Evolutionary conservation across 2,797 vertebrate genomes (phyloP).

Genomic region (Balearica regulorum): DNA sequence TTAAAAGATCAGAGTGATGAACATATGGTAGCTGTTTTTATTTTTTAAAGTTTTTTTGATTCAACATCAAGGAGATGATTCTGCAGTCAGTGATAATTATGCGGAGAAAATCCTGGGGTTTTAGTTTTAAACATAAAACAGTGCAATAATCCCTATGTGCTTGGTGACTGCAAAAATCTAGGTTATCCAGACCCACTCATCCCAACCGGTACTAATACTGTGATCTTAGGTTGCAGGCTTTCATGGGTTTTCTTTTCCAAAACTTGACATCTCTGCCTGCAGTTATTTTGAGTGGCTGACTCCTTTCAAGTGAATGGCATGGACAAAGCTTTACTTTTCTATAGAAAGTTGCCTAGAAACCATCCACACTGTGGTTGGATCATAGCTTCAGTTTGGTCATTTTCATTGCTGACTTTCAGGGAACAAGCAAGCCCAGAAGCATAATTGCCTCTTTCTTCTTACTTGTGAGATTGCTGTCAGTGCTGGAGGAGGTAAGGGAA

Average conservation of each 20-base stretch:
- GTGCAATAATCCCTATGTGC: not conserved
- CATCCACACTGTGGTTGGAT: not conserved
- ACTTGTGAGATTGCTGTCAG: not conserved
- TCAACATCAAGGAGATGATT: constrained; percentile 48
- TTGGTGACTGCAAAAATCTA: not conserved
- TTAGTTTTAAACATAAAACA: constrained; percentile 29
- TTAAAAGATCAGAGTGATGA: constrained; percentile 53
- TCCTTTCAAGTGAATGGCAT: not conserved
- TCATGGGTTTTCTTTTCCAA: not conserved
- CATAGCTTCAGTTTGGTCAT: not conserved
- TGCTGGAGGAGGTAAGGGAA: not conserved
- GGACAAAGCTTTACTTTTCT: not conserved
- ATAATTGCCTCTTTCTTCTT: not conserved
- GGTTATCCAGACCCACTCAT: not conserved
- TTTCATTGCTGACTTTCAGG: not conserved
- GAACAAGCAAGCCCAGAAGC: not conserved
- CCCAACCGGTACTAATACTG: not conserved
- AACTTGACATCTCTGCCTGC: not conserved
- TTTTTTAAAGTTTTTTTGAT: constrained; percentile 52
- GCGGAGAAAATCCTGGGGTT: constrained; percentile 23
- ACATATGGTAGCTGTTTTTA: not conserved
- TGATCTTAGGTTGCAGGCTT: not conserved
- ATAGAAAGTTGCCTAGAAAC: not conserved
- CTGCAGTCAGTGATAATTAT: constrained; percentile 33
- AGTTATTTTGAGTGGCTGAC: not conserved